phyloP scores from a whole-genome alignment of 1,140 invertebrate species.

The Microplitis mediator region DNA sequence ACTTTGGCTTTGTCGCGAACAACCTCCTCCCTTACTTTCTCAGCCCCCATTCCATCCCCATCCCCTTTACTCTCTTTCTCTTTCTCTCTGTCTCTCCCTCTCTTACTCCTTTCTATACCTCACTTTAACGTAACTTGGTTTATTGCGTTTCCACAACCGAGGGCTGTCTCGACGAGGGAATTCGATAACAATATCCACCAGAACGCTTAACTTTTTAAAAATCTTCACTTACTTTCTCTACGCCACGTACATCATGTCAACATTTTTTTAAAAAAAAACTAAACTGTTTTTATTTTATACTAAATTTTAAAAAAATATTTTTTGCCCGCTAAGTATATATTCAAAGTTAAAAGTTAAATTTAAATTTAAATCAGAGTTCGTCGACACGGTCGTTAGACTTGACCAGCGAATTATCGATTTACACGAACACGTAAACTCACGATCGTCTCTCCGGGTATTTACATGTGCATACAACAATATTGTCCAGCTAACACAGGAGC shows the following conservation, averaged over 20 bases:
- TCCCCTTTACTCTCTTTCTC: background rate
- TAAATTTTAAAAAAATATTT: too few relatives aligned
- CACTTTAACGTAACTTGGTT: conserved; percentile 3
- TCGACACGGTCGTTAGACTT: conserved; percentile 37
- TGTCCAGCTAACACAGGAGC: conserved; percentile 28
- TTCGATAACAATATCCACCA: background rate
- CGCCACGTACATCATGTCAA: background rate
- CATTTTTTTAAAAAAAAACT: background rate
- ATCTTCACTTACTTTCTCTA: background rate
- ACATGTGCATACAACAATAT: conserved; percentile 8
- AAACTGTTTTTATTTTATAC: background rate
- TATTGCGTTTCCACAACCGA: conserved; percentile 12
- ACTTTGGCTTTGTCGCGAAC: conserved; percentile 16
- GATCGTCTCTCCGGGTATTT: conserved; percentile 20
- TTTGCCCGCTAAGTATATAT: background rate
- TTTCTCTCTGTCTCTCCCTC: background rate
- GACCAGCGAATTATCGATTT: conserved; percentile 51
- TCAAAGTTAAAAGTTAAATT: background rate
- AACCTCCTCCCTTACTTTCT: too few relatives aligned
- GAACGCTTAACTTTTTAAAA: too few relatives aligned
- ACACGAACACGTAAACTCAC: conserved; percentile 24
- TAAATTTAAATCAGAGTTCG: conserved; percentile 11
- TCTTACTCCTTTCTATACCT: background rate
- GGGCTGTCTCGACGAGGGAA: conserved; percentile 3
- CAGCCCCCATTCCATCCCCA: background rate